Percentiles rank a stretch among this genome's conserved stretches.
Evolutionary conservation across 2,888 invertebrate species (phyloP).

Genomic region (Meteorus cinctellus): DNA sequence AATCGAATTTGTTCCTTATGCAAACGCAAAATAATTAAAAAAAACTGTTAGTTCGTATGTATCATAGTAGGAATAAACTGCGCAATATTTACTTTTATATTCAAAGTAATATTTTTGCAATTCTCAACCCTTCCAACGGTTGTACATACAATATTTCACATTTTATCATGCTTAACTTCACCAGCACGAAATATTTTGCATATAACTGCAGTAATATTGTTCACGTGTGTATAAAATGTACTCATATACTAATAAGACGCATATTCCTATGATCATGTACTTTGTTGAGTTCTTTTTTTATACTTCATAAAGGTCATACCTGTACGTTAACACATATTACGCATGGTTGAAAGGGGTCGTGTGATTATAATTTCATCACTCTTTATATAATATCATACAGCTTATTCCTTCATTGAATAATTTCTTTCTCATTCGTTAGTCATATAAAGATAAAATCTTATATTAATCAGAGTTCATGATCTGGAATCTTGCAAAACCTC

Average conservation of each 20-base stretch:
- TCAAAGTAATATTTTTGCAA: too few species aligned
- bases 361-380: slow-evolving; percentile 45
- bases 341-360: slow-evolving; percentile 59
- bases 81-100: too few species aligned
- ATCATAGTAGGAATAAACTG: too few species aligned
- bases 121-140: too few species aligned
- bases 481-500: slow-evolving; percentile 3
- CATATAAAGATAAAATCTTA: neutral
- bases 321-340: slow-evolving; percentile 56
- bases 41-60: too few species aligned
- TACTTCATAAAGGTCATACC: slow-evolving; percentile 47
- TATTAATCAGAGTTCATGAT: slow-evolving; percentile 16
- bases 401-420: slow-evolving; percentile 9
- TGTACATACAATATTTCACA: too few species aligned
- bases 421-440: slow-evolving; percentile 8
- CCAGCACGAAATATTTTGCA: too few species aligned
- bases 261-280: slow-evolving; percentile 25
- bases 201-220: neutral
- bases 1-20: too few species aligned
- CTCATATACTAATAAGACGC: neutral
- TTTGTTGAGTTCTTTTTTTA: slow-evolving; percentile 22
- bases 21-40: too few species aligned
- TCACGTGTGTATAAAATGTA: neutral
- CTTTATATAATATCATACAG: slow-evolving; percentile 8
- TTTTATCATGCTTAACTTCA: too few species aligned